Conservation (phyloP, 2,888 invertebrate genomes). For the Clistopyga incitator region DNA sequence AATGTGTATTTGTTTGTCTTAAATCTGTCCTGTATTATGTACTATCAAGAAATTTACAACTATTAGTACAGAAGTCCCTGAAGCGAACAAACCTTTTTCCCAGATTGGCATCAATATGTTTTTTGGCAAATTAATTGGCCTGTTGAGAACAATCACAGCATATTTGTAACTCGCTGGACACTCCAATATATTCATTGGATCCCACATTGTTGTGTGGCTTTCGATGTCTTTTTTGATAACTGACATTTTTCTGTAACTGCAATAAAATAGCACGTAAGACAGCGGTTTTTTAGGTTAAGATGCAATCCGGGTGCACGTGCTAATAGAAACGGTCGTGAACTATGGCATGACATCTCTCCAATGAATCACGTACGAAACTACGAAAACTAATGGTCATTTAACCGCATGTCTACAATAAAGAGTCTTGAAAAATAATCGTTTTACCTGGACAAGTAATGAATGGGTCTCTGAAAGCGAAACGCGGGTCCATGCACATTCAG, state of each 20-base stretch:
- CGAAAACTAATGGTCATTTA: neutral
- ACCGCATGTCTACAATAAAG: neutral
- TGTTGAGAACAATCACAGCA: conserved; percentile 89
- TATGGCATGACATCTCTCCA: conserved; percentile 1
- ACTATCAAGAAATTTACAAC: too few species aligned
- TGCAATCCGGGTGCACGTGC: neutral
- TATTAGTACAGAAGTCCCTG: too few species aligned
- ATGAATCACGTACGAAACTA: neutral
- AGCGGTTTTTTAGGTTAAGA: conserved; percentile 52
- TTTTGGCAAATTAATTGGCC: conserved; percentile 86
- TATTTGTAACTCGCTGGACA: conserved; percentile 83
- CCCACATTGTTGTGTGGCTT: conserved; percentile 71
- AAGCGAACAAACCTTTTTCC: conserved; percentile 87
- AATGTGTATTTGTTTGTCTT: too few species aligned
- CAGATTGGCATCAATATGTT: conserved; percentile 87
- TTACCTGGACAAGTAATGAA: conserved; percentile 9
- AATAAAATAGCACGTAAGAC: neutral
- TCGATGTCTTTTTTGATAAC: conserved; percentile 68
- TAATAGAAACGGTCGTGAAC: neutral
- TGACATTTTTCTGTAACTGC: conserved; percentile 35
- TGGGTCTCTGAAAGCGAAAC: neutral
- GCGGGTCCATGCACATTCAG: conserved; percentile 6
- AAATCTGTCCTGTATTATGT: too few species aligned
- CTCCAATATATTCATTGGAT: conserved; percentile 75
- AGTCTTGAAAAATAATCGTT: neutral